These are phyloP conservation scores for Rhizomys pruinosus DNA, from an alignment of 2,113 vertebrate genomes.

Conservation along the genomic window DNA sequence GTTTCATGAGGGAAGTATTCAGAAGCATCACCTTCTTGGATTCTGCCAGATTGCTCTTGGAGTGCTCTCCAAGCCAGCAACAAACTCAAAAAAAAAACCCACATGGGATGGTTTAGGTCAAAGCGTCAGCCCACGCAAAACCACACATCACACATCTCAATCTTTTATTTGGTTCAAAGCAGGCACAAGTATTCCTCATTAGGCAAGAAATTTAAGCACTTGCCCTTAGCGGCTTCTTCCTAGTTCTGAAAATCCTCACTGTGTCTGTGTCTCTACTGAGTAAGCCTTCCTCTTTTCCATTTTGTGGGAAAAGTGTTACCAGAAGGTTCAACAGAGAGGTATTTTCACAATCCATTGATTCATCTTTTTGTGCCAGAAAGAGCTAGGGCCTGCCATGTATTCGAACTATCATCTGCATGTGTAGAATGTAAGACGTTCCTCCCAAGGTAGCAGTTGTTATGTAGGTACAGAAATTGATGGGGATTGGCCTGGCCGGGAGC, in stretches of 20 bases:
- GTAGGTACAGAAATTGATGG: background rate
- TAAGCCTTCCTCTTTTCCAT: background rate
- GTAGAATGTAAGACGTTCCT: background rate
- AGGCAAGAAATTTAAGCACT: background rate
- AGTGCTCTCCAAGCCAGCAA: background rate
- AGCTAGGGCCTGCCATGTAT: background rate
- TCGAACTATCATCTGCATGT: background rate
- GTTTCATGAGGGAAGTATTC: background rate
- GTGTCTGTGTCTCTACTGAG: background rate
- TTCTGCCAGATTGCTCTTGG: background rate
- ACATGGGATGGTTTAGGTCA: background rate
- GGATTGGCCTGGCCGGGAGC: background rate
- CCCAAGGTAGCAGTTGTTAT: background rate
- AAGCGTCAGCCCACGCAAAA: background rate
- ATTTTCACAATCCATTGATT: background rate
- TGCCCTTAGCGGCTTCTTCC: background rate
- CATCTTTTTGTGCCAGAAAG: background rate
- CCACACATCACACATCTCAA: background rate
- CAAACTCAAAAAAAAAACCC: background rate
- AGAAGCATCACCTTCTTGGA: background rate
- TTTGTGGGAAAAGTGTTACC: background rate
- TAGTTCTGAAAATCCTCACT: background rate
- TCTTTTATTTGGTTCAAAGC: conserved; percentile 6
- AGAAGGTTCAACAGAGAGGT: background rate
- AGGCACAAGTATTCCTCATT: background rate